Evolutionary conservation across 1,140 invertebrate species (phyloP), one percentile per base, ranked within the genome.

Genomic region (Scaptomyza montana): DNA sequence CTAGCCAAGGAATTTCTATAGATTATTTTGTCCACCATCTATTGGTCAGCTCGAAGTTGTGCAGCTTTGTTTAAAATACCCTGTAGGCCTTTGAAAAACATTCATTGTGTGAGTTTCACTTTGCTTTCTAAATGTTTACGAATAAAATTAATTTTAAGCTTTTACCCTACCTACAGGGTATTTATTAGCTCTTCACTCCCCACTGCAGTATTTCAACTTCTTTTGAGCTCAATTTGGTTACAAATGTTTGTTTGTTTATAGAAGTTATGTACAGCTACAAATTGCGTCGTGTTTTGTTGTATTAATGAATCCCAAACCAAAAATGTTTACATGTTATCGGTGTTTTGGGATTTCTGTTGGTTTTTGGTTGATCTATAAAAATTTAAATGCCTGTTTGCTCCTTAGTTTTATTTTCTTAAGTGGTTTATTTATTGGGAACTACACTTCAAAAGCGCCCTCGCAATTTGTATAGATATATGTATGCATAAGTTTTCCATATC

Each of bases 21-120:
- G 82, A 87, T 85, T 82, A 85, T 77, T 86, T 80, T 66, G 81
- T 77, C n/a, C 43, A 74, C 67, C 78, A 67, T 78, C 74, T 78
- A 65, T 56, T 67, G 82, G 70, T 86, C 80, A 77, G 74, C 76
- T 46, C 43, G 51, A 73, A 78, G 80, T 64, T 82, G 55, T 57
- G 77, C 57, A 53, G 57, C 16, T 47, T 53, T 4, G 6, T 43
- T 43, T 3, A 3, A 43, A 43, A 45, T 30, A 59, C 56, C 13
- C 56, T 33, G 56, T 33, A 19, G 1, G 0, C 0, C 1, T 33
- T 47, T 2, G 9, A 4, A n/a, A n/a, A n/a, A n/a, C n/a, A n/a
- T n/a, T n/a, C 13, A 16, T 16, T 16, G 16, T 16, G n/a, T n/a
- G n/a, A n/a, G n/a, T n/a, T n/a, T n/a, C n/a, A n/a, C n/a, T n/a